Conservation (phyloP, 2,797 vertebrate species). For the Xenentodon cancila region DNA sequence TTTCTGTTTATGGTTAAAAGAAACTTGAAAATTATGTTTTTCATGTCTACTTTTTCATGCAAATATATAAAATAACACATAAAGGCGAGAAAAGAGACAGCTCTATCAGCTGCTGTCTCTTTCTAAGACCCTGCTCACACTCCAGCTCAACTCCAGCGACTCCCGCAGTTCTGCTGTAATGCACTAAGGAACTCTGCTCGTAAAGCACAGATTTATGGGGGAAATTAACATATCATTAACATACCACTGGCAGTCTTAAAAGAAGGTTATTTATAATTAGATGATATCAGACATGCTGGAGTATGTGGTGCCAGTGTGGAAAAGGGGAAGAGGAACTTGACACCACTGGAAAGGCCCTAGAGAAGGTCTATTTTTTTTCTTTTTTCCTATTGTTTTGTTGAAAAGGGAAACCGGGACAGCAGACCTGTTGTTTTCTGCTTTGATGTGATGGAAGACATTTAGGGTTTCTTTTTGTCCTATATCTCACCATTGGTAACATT, state of each 20-base stretch:
- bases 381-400: conserved; percentile 11
- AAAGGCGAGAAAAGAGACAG: conserved; percentile 39
- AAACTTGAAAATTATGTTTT: conserved; percentile 37
- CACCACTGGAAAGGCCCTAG: conserved; percentile 55
- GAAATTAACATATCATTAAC: conserved; percentile 83
- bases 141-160: conserved; percentile 42
- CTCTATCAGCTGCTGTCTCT: conserved; percentile 36
- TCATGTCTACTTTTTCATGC: conserved; percentile 20
- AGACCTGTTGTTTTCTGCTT: conserved; percentile 70
- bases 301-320: conserved; percentile 36
- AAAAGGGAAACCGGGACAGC: conserved; percentile 69
- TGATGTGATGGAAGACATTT: conserved; percentile 47
- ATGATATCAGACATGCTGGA: conserved; percentile 75
- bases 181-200: conserved; percentile 60
- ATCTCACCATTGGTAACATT: conserved; percentile 62
- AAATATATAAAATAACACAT: conserved; percentile 43
- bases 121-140: conserved; percentile 27
- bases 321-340: conserved; percentile 46
- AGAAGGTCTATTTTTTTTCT: conserved; percentile 32
- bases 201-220: conserved; percentile 77
- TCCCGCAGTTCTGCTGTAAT: conserved; percentile 34
- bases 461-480: conserved; percentile 64
- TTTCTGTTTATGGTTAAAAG: conserved; percentile 12
- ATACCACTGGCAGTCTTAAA: conserved; percentile 77
- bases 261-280: conserved; percentile 83